Evolutionary conservation across 2,888 invertebrate species (phyloP).

Genomic region (Drosophila nigricruria): DNA sequence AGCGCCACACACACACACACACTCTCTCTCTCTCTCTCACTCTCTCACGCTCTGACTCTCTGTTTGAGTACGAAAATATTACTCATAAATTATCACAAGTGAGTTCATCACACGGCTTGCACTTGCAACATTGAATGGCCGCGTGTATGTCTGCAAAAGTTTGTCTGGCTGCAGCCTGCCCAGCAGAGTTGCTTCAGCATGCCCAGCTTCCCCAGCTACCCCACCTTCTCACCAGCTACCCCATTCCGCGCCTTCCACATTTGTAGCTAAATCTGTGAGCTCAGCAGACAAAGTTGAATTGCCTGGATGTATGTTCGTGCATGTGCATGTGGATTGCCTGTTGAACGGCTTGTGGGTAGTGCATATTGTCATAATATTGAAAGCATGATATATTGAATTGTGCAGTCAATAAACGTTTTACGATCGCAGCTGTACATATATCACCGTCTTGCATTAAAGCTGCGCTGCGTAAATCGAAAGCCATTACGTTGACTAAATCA

Average conservation of each 20-base stretch:
- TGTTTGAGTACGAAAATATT: conserved; percentile 69
- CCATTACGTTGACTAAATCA: conserved; percentile 28
- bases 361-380: conserved; percentile 79
- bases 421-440: conserved; percentile 72
- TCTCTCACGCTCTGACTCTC: neutral
- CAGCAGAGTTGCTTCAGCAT: conserved; percentile 21
- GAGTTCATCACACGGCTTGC: conserved; percentile 71
- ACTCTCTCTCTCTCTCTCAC: neutral
- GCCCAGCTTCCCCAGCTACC: neutral
- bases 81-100: conserved; percentile 76
- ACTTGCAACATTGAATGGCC: conserved; percentile 38
- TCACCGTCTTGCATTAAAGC: conserved; percentile 42
- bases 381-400: conserved; percentile 81
- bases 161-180: conserved; percentile 44
- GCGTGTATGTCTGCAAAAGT: conserved; percentile 51
- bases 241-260: conserved; percentile 40
- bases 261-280: conserved; percentile 67
- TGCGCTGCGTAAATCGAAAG: conserved; percentile 18
- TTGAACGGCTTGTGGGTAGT: conserved; percentile 49
- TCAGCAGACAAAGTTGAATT: conserved; percentile 56
- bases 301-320: conserved; percentile 15
- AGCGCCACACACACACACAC: neutral
- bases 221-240: neutral
- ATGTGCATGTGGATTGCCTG: conserved; percentile 38
- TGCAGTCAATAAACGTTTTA: conserved; percentile 79